phyloP scores from a whole-genome alignment of 1,140 invertebrate species.

The Aethina tumida region DNA sequence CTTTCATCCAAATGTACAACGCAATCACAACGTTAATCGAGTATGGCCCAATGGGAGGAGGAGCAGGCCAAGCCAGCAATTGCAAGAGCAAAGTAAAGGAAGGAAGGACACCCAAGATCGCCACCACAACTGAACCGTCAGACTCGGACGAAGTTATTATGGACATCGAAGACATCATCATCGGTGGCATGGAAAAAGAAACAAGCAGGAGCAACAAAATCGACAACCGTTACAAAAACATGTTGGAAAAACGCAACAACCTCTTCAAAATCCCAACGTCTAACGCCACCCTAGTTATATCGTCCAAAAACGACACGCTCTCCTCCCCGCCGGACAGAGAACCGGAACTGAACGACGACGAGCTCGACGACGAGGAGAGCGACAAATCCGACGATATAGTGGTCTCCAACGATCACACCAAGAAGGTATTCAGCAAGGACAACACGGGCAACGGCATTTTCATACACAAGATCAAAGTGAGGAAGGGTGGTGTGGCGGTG shows the following conservation, averaged over 20 bases:
- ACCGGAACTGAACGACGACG: slow-evolving; percentile 14
- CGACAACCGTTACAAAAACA: too few species aligned
- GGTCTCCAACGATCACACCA: slow-evolving; percentile 21
- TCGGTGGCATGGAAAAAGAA: background rate
- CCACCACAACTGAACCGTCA: background rate
- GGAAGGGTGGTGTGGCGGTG: slow-evolving; percentile 60
- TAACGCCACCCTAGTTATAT: slow-evolving; percentile 2
- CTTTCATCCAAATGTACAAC: slow-evolving; percentile 40
- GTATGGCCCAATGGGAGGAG: slow-evolving; percentile 48
- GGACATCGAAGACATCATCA: background rate
- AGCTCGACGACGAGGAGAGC: slow-evolving; percentile 16
- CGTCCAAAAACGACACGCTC: slow-evolving; percentile 1
- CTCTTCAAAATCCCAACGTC: background rate
- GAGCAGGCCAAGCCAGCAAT: slow-evolving; percentile 14
- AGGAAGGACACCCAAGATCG: background rate
- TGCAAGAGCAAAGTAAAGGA: slow-evolving; percentile 12
- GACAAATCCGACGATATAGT: slow-evolving; percentile 21
- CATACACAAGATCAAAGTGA: slow-evolving; percentile 53
- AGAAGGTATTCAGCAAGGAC: slow-evolving; percentile 29
- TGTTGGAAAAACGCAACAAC: too few species aligned
- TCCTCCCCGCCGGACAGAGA: slow-evolving; percentile 15
- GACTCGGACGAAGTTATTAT: background rate
- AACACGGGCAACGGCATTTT: slow-evolving; percentile 44
- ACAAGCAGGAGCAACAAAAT: background rate
- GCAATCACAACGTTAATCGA: slow-evolving; percentile 44